Base-by-base conservation (phyloP, 2,113 vertebrate species). In the Galemys pyrenaicus region DNA sequence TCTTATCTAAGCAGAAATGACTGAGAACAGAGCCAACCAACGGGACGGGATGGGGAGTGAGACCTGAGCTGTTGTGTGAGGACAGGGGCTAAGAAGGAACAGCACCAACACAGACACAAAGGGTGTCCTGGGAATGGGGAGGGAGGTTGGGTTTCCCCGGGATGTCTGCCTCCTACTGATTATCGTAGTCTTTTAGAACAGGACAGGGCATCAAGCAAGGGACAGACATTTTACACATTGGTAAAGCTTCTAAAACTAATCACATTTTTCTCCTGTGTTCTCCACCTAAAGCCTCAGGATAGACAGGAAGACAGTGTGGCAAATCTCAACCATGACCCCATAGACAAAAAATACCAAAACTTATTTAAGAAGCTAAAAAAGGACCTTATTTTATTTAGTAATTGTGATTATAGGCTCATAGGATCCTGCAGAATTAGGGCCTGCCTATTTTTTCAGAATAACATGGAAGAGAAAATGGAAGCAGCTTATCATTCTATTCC, bases 151-250 rank as follows among this genome's bases (percentile, higher is more conserved):
- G 37, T 30, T 88, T 67, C 73, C 39, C 24, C 3, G 26, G 74
- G 19, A 28, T 46, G 46, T 54, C 54, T 16, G 24, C 4, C 30
- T 64, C 30, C 0, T 0, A 11, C 19, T 11, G 46, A 32, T 68
- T 39, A 19, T 2, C 62, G 46, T 49, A 20, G 62, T 22, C 64
- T 87, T 8, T 13, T 1, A 44, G 70, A 32, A 2, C 37, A 88
- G 77, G 75, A 92, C 73, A 74, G 49, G 9, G 65, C n/a, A 41
- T 0, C 5, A 0, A 1, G 56, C 1, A 2, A 37, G 44, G 28
- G 60, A 44, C 54, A 92, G 87, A 67, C 78, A 71, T 65, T 35
- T 74, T 30, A n/a, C 81, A 90, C 67, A 70, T 81, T 85, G 92
- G 80, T 51, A 30, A 32, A 77, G 73, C 60, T 71, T 77, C 62